Evolutionary conservation across 2,888 invertebrate genomes (phyloP).

Genomic region (Phyllotreta cruciferae): DNA sequence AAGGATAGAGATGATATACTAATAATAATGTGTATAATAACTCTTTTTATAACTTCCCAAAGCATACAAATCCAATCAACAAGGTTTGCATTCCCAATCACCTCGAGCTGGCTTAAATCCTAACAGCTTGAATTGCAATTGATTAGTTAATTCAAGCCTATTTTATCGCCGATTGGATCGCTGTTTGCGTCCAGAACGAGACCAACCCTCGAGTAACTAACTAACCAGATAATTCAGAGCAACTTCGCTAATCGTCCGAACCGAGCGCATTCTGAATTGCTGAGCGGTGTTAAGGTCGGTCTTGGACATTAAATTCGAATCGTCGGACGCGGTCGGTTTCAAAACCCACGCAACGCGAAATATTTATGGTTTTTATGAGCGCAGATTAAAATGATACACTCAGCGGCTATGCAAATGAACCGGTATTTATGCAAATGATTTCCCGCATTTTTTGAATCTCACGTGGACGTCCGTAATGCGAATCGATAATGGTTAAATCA

Average conservation of each 20-base stretch:
- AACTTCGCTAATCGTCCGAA: conserved; percentile 1
- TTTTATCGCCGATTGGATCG: too few species aligned
- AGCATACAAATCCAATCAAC: too few species aligned
- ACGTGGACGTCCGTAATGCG: conserved; percentile 27
- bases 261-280: conserved; percentile 5
- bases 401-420: conserved; percentile 13
- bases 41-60: too few species aligned
- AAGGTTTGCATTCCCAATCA: too few species aligned
- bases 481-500: conserved; percentile 26
- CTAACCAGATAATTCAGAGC: neutral
- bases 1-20: too few species aligned
- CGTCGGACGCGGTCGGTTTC: conserved; percentile 8
- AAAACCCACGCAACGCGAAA: conserved; percentile 14
- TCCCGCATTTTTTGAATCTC: conserved; percentile 27
- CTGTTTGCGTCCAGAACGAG: neutral
- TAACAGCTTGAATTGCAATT: too few species aligned
- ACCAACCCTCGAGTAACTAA: neutral
- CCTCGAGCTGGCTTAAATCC: too few species aligned
- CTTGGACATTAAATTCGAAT: conserved; percentile 10
- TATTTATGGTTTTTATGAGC: conserved; percentile 16
- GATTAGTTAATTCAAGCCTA: too few species aligned
- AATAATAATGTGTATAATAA: too few species aligned
- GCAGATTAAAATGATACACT: conserved; percentile 12
- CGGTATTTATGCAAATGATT: conserved; percentile 32
- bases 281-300: conserved; percentile 11